A percentile compares a stretch with the other conserved stretches of the same genome.
Conservation (phyloP, 1,140 invertebrate species). For the Branchinecta lynchi region DNA sequence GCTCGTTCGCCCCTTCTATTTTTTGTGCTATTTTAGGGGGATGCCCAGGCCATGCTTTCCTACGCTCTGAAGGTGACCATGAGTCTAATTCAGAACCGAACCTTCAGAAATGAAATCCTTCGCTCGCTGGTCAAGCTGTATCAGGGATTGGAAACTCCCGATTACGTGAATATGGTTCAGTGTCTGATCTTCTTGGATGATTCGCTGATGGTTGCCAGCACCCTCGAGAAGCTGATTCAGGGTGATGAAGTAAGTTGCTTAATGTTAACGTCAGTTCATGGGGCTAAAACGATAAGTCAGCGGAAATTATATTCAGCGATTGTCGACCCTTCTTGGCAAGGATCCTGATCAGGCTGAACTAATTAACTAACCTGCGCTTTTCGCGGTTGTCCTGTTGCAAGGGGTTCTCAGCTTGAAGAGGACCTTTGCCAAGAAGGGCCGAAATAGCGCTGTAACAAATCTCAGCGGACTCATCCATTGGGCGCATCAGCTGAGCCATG, state of each 20-base stretch:
- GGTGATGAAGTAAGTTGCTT: slow-evolving; percentile 45
- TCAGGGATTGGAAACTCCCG: slow-evolving; percentile 63
- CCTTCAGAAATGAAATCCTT: slow-evolving; percentile 76
- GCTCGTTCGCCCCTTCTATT: neutral
- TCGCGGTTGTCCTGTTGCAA: too few species aligned
- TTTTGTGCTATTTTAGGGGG: slow-evolving; percentile 40
- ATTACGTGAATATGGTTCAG: slow-evolving; percentile 92
- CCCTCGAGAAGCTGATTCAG: slow-evolving; percentile 72
- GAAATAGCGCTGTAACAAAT: too few species aligned
- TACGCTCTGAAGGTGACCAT: slow-evolving; percentile 92
- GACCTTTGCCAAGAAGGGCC: too few species aligned
- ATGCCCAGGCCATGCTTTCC: slow-evolving; percentile 71
- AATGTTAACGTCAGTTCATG: neutral
- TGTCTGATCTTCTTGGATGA: slow-evolving; percentile 93
- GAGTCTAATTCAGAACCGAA: slow-evolving; percentile 82
- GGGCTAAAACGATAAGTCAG: neutral
- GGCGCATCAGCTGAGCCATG: too few species aligned
- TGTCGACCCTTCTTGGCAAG: neutral
- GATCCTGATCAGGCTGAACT: too few species aligned
- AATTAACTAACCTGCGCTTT: too few species aligned
- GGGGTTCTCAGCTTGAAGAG: too few species aligned
- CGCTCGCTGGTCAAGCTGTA: slow-evolving; percentile 78
- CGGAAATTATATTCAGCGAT: neutral
- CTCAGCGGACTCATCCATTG: too few species aligned
- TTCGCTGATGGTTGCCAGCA: slow-evolving; percentile 71